Evolutionary conservation across 2,888 invertebrate species (phyloP).

Genomic region (Cistogaster globosa): DNA sequence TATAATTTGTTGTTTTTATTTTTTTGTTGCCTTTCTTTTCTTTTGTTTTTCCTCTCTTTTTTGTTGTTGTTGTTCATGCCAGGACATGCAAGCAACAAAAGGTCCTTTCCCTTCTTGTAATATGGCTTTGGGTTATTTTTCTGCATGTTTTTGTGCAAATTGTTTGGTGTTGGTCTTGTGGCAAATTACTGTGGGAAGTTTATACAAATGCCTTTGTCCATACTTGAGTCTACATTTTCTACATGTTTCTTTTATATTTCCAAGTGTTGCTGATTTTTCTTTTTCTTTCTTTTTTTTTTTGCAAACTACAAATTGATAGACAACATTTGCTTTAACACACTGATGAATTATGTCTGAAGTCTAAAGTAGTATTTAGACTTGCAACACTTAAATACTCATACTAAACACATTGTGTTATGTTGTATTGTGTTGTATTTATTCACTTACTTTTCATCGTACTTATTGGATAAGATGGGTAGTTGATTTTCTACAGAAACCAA

Average conservation of each 20-base stretch:
- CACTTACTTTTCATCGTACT: background rate
- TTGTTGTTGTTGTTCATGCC: background rate
- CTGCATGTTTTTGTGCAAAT: conserved; percentile 8
- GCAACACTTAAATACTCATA: conserved; percentile 37
- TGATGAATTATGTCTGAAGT: conserved; percentile 28
- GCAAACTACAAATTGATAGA: conserved; percentile 40
- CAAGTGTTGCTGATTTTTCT: background rate
- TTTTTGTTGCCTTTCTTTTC: background rate
- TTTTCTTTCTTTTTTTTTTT: background rate
- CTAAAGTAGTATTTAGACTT: background rate
- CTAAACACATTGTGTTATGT: background rate
- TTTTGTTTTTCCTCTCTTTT: background rate
- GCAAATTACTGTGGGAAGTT: conserved; percentile 35
- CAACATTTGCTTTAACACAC: conserved; percentile 30
- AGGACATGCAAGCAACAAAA: conserved; percentile 33
- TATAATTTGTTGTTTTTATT: conserved; percentile 39
- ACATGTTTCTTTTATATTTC: background rate
- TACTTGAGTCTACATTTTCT: background rate
- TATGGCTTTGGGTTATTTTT: conserved; percentile 31
- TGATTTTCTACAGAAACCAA: background rate
- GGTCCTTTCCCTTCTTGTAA: conserved; percentile 43
- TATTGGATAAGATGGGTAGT: background rate
- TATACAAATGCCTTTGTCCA: conserved; percentile 1
- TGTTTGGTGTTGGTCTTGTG: conserved; percentile 21
- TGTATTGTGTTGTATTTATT: conserved; percentile 19